phyloP scores from a whole-genome alignment of 2,888 invertebrate species.

The Graphium colonna region DNA sequence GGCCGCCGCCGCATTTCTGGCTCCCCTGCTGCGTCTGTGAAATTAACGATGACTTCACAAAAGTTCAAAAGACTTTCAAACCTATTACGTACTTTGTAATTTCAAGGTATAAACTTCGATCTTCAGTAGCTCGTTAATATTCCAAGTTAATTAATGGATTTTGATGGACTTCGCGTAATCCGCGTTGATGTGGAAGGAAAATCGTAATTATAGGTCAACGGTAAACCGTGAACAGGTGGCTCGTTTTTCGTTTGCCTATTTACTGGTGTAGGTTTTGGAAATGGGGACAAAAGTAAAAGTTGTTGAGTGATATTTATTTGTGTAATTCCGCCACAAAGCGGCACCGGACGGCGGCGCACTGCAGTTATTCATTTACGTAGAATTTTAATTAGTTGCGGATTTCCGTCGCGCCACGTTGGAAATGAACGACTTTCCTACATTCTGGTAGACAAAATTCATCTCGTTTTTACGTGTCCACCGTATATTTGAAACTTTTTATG shows the following conservation, averaged over 20 bases:
- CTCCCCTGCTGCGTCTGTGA: slow-evolving; percentile 68
- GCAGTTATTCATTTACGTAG: slow-evolving; percentile 67
- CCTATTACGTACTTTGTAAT: slow-evolving; percentile 71
- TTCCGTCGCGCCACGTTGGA: slow-evolving; percentile 49
- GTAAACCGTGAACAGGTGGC: slow-evolving; percentile 37
- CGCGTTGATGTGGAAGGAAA: slow-evolving; percentile 52
- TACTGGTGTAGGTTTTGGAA: slow-evolving; percentile 3
- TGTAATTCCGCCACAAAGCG: slow-evolving; percentile 37
- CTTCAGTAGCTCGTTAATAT: slow-evolving; percentile 68
- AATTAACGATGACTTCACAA: slow-evolving; percentile 62
- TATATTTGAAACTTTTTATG: slow-evolving; percentile 15
- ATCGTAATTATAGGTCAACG: slow-evolving; percentile 57
- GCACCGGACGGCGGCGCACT: slow-evolving; percentile 42
- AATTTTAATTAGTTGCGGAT: slow-evolving; percentile 74
- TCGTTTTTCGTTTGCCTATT: slow-evolving; percentile 26
- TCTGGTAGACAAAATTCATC: slow-evolving; percentile 35
- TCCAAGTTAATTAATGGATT: slow-evolving; percentile 73
- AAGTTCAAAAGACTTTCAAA: slow-evolving; percentile 68
- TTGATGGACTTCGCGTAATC: slow-evolving; percentile 65
- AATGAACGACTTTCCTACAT: slow-evolving; percentile 39
- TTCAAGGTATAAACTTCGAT: slow-evolving; percentile 68
- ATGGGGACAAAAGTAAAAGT: slow-evolving; percentile 17
- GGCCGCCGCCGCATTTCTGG: slow-evolving; percentile 54
- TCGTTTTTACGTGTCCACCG: slow-evolving; percentile 15
- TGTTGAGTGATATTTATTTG: slow-evolving; percentile 32